Conservation (phyloP, 2,797 vertebrate genomes). For the Sebastes reedi region DNA sequence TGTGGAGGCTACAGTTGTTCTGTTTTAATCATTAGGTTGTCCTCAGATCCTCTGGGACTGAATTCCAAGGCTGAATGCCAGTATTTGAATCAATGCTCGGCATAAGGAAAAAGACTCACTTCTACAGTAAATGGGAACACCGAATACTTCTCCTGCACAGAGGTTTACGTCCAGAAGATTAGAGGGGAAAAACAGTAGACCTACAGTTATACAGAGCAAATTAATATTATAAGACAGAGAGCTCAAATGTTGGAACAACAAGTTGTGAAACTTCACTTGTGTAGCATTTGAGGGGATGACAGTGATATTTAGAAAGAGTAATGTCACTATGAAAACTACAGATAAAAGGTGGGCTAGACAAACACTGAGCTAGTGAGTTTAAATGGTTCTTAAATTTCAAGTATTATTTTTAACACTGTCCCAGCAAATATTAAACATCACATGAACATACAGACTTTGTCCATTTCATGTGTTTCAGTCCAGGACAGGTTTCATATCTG, state of each 20-base stretch:
- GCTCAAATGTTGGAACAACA: not conserved
- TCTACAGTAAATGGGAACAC: conserved; percentile 34
- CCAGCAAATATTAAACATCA: not conserved
- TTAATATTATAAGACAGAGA: not conserved
- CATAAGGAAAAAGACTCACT: conserved; percentile 69
- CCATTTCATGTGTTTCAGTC: not conserved
- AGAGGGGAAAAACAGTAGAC: not conserved
- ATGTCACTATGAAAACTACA: not conserved
- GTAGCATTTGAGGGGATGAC: not conserved
- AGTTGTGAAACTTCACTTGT: not conserved
- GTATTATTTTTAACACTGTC: not conserved
- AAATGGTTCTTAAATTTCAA: not conserved
- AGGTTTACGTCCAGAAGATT: conserved; percentile 18
- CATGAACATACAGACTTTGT: not conserved
- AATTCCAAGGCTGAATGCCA: conserved; percentile 71
- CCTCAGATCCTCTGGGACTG: conserved; percentile 52
- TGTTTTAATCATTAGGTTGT: conserved; percentile 71
- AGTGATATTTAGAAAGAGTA: not conserved
- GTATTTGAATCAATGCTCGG: conserved; percentile 38
- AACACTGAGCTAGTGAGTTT: not conserved
- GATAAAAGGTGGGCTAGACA: not conserved
- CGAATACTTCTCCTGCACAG: conserved; percentile 18
- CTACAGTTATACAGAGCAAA: not conserved
- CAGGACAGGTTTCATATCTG: not conserved
- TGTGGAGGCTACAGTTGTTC: conserved; percentile 49